Evolutionary conservation across 2,888 invertebrate genomes (phyloP).

Genomic region (Drosophila dives): DNA sequence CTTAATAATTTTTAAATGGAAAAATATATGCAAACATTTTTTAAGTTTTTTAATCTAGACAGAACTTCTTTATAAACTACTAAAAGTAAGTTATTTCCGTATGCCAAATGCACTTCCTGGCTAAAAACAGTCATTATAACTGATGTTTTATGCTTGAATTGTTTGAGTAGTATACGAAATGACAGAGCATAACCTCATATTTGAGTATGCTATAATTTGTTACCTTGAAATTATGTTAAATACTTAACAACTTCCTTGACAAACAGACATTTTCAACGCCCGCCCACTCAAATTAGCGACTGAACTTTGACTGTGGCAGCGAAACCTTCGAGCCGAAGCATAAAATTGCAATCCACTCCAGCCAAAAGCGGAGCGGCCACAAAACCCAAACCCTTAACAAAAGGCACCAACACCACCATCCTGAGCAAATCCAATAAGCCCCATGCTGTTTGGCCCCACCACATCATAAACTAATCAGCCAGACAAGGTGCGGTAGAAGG

Average conservation of each 20-base stretch:
- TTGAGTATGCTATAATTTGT: constrained; percentile 9
- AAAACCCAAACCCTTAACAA: not conserved
- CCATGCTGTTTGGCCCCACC: constrained; percentile 39
- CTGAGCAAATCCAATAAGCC: not conserved
- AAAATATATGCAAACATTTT: not conserved
- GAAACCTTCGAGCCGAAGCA: constrained; percentile 10
- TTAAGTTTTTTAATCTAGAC: not conserved
- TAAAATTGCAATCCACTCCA: constrained; percentile 30
- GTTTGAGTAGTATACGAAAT: constrained; percentile 2
- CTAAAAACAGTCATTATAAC: not conserved
- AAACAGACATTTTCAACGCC: constrained; percentile 29
- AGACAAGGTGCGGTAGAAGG: constrained; percentile 55
- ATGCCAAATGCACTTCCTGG: not conserved
- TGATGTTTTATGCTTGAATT: not conserved
- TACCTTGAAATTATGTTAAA: constrained; percentile 44
- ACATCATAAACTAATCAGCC: constrained; percentile 72
- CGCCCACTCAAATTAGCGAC: constrained; percentile 35
- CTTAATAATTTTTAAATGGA: not conserved
- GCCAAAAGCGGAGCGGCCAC: not conserved
- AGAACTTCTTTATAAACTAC: not conserved
- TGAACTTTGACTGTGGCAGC: constrained; percentile 38
- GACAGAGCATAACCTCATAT: not conserved
- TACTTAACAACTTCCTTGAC: constrained; percentile 47
- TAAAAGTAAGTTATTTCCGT: not conserved
- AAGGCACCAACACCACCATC: not conserved